Evolutionary conservation across 2,888 invertebrate species (phyloP), one percentile per base, ranked within the genome.

Genomic region (Andrena haemorrhoa): DNA sequence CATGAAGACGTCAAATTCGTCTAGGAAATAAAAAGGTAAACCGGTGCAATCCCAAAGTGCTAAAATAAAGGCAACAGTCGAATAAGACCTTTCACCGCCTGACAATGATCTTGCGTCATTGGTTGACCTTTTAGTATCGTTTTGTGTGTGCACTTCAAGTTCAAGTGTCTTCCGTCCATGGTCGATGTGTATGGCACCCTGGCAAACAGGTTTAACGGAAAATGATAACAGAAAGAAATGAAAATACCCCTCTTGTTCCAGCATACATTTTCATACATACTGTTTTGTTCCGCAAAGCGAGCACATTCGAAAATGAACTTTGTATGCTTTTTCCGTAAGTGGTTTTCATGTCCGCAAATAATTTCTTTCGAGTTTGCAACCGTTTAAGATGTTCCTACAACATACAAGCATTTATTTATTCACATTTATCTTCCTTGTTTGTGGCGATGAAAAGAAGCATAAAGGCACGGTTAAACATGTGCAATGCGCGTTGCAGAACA

Each of bases 1-100:
- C 97, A 99, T 98, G 92, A 98, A 99, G 0, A 99, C 98, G 92
- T 99, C 99, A 93, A 98, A 99, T 95, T 99, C 99, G 94, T 99
- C 99, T 88, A 99, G 95, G 94, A 98, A 96, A 95, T 97, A 97
- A 94, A 99, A 99, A 0, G 99, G 99, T 90, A 98, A 96, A 91
- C 97, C 97, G 91, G 98, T 97, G 86, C 97, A 97, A 79, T 98
- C 97, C 99, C 99, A 99, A 47, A 99, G 95, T 41, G 99, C 96
- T 94, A 99, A 96, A 86, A 99, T 96, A 93, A 99, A 98, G 49
- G 98, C 98, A 10, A 99, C 97, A 0, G 99, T 99, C n/a, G 98
- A 97, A 94, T 97, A 99, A 2, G 98, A 98, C 75, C 98, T 96
- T 95, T 99, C 99, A 5, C 99, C 99, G 53, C 99, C 99, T 0